Evolutionary conservation across 2,113 vertebrate species (phyloP).

Genomic region (Thryonomys swinderianus): DNA sequence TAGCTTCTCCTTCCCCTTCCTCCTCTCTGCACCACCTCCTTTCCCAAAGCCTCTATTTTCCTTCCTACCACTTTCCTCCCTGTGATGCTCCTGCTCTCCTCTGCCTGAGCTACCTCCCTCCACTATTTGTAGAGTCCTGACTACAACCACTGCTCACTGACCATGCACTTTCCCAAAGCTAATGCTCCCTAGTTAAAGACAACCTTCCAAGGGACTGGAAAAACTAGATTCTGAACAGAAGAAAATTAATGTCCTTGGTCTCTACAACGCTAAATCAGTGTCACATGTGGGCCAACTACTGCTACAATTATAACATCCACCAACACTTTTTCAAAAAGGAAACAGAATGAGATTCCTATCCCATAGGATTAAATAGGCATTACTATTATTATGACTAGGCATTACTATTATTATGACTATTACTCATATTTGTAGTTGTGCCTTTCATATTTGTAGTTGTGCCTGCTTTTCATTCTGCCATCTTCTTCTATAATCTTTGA

Average conservation of each 20-base stretch:
- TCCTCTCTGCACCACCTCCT: neutral
- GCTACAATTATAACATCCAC: neutral
- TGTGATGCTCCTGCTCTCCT: neutral
- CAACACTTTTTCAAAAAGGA: neutral
- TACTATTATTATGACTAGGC: neutral
- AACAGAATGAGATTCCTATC: neutral
- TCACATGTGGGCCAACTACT: neutral
- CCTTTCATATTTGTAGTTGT: neutral
- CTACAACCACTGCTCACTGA: neutral
- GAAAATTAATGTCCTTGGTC: neutral
- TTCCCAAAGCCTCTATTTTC: no score
- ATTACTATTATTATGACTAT: neutral
- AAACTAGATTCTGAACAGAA: neutral
- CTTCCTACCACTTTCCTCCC: no score
- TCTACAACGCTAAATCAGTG: neutral
- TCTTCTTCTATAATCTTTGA: neutral
- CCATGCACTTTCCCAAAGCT: neutral
- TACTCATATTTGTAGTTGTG: neutral
- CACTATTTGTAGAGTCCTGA: neutral
- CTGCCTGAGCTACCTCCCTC: neutral
- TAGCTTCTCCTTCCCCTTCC: neutral
- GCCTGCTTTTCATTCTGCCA: neutral
- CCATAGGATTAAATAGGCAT: neutral
- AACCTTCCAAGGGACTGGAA: slow-evolving; percentile 17
- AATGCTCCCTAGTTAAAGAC: neutral